Percentiles rank a stretch among this genome's conserved stretches.
These are phyloP conservation scores for Solenodon paradoxus DNA, from an alignment of 2,113 vertebrate genomes.

Conservation along the genomic window DNA sequence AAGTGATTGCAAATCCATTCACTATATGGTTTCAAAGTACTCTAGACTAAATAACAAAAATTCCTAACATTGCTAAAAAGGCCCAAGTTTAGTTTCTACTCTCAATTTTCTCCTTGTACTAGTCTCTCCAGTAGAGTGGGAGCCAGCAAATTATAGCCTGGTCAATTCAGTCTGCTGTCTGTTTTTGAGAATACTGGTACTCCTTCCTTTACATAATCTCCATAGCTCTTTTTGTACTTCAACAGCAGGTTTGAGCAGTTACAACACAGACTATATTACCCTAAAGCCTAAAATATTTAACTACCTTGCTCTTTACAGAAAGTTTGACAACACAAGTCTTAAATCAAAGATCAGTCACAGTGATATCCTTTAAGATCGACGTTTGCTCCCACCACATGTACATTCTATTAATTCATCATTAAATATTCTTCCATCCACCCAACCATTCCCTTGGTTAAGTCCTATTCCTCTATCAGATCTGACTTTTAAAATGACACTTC, in stretches of 20 bases:
- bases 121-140: background rate
- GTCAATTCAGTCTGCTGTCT: background rate
- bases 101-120: background rate
- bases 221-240: background rate
- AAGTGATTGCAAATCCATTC: slow-evolving; percentile 1
- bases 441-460: background rate
- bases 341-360: background rate
- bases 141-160: background rate
- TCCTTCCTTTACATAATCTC: background rate
- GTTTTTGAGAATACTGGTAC: background rate
- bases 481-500: background rate
- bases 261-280: background rate
- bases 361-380: background rate
- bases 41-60: slow-evolving; percentile 26
- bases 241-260: background rate
- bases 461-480: background rate
- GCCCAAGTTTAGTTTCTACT: background rate
- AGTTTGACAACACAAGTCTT: background rate
- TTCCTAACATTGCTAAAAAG: background rate
- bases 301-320: background rate
- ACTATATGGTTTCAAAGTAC: background rate
- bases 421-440: background rate
- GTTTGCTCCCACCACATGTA: background rate
- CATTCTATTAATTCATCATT: background rate
- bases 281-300: background rate